These are phyloP conservation scores for Cephalopachus bancanus DNA, from an alignment of 2,797 vertebrate genomes.

Conservation along the genomic window DNA sequence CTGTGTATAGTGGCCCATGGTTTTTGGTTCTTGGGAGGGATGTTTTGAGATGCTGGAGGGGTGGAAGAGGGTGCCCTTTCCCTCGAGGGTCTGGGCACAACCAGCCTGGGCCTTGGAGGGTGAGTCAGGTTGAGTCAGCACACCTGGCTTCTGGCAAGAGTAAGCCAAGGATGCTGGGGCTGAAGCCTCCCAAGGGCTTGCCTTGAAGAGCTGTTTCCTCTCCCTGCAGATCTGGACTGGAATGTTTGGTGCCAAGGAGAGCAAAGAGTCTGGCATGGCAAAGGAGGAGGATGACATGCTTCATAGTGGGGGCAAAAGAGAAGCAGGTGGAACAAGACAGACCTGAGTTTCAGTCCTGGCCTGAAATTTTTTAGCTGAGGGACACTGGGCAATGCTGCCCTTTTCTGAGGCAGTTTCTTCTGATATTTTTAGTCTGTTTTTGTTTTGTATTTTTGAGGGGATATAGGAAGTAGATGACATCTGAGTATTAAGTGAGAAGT, in stretches of 20 bases:
- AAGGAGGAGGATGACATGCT: not conserved
- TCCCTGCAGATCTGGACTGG: not conserved
- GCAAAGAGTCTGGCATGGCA: not conserved
- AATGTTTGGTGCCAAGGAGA: slow-evolving; percentile 36
- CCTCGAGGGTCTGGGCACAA: not conserved
- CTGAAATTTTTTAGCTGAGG: slow-evolving; percentile 1
- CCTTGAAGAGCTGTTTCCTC: slow-evolving; percentile 15
- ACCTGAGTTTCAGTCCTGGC: slow-evolving; percentile 18
- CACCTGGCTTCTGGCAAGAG: slow-evolving; percentile 43
- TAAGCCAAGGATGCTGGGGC: slow-evolving; percentile 11
- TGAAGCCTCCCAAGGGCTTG: not conserved
- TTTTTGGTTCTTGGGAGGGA: not conserved
- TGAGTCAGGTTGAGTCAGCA: slow-evolving; percentile 71
- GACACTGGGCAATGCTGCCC: not conserved
- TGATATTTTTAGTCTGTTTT: not conserved
- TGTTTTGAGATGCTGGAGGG: not conserved
- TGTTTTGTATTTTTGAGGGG: not conserved
- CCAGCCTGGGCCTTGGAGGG: not conserved
- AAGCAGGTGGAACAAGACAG: not conserved
- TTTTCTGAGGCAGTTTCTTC: not conserved
- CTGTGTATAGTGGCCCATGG: not conserved
- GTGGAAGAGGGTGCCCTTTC: not conserved
- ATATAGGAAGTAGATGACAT: not conserved
- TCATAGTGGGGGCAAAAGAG: not conserved
- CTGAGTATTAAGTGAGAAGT: not conserved